Evolutionary conservation across 2,113 vertebrate species (phyloP).

Genomic region (Vulpes vulpes): DNA sequence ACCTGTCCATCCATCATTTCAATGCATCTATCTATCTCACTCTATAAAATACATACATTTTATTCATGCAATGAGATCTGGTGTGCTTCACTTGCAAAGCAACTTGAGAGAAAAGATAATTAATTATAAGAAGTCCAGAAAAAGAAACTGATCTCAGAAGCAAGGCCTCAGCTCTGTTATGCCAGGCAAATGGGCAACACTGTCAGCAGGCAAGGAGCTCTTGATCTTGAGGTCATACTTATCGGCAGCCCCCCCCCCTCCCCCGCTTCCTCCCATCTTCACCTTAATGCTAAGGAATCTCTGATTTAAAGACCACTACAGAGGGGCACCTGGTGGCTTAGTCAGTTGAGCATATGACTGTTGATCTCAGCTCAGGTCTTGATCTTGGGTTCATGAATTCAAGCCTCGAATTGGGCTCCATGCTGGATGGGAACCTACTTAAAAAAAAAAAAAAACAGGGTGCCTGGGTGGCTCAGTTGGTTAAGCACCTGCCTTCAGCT

Average conservation of each 20-base stretch:
- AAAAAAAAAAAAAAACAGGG: neutral
- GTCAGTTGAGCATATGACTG: neutral
- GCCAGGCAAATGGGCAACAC: neutral
- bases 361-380: neutral
- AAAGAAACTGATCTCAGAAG: constrained; percentile 20
- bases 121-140: neutral
- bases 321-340: neutral
- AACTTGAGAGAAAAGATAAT: constrained; percentile 4
- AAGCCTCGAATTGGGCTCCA: neutral
- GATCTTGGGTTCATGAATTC: neutral
- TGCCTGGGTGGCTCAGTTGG: too few species aligned
- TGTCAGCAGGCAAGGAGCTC: neutral
- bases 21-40: neutral
- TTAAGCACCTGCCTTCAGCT: too few species aligned
- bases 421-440: neutral
- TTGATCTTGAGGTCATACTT: neutral
- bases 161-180: neutral
- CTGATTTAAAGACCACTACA: neutral
- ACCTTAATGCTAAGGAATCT: neutral
- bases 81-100: neutral
- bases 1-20: neutral
- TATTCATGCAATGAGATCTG: neutral
- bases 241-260: neutral
- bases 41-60: neutral
- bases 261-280: neutral